Evolutionary conservation across 2,797 vertebrate species (phyloP), one percentile per base, ranked within the genome.

Genomic region (Meriones psammophilus): DNA sequence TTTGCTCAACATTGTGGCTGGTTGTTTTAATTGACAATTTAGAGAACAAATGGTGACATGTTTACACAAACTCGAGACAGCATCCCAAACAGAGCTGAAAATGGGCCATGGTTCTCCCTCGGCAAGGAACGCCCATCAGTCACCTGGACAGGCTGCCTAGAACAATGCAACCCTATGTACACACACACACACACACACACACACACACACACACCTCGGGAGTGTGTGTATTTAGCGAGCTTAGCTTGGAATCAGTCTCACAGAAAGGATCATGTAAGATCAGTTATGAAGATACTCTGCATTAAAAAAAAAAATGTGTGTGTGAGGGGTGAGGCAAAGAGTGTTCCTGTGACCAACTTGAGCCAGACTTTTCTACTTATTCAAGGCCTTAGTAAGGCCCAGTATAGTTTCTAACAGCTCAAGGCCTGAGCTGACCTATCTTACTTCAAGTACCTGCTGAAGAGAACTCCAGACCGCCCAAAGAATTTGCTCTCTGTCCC

Each of bases 91-190:
- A 20, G 56, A 30, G 42, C 42, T 62, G 30, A 64, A 86, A 28
- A 62, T 17, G 39, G 58, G 24, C 54, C 3, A 2, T 1, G 18
- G 20, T 4, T 0, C 46, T 77, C 24, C 20, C 24, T 3, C 1
- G 9, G 14, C 9, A 0, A 60, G 28, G 18, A 81, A 24, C 15
- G 8, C 14, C 8, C 7, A 33, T 6, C 30, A 83, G 39, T 50
- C 62, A 1, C 0, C 5, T 13, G 46, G 54, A 10, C 89, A 71
- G 74, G 22, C 7, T 17, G 60, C 66, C 36, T 30, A 12, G 66
- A 15, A 24, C 54, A 50, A 17, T 2, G 0, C 68, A 58, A 58
- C 14, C 56, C 14, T 58, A 18, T 58, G 56, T 58, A 50, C 50
- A 50, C 50, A 50, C 50, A 50, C 50, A 50, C 50, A 50, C 4